A percentile compares a stretch with the other conserved stretches of the same genome.
These are phyloP conservation scores for Saxidomus purpurata DNA, from an alignment of 1,140 invertebrate genomes.

Conservation along the genomic window DNA sequence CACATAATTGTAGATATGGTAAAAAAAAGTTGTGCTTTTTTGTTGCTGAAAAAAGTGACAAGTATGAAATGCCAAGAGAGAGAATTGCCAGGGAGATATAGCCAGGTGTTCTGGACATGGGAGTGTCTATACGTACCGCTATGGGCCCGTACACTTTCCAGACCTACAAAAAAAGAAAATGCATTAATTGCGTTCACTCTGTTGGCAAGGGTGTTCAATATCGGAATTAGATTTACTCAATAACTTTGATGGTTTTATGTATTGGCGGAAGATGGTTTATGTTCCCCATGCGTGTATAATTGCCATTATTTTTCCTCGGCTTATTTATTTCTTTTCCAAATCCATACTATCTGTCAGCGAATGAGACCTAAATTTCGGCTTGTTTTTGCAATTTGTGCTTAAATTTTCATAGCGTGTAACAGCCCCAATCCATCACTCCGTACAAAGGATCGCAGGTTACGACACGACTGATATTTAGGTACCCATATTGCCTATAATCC, in stretches of 20 bases:
- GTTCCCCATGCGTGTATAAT: slow-evolving; percentile 57
- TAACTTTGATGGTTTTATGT: slow-evolving; percentile 59
- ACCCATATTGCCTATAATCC: background rate
- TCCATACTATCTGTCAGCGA: slow-evolving; percentile 47
- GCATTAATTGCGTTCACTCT: slow-evolving; percentile 48
- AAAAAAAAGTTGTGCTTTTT: too few species aligned
- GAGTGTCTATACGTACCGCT: slow-evolving; percentile 4
- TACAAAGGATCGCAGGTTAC: background rate
- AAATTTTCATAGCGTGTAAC: slow-evolving; percentile 34
- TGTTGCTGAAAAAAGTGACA: background rate
- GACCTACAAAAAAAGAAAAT: slow-evolving; percentile 29
- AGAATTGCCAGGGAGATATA: background rate
- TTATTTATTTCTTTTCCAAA: slow-evolving; percentile 61
- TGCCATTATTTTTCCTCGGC: slow-evolving; percentile 53
- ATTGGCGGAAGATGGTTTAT: slow-evolving; percentile 59
- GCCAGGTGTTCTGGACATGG: slow-evolving; percentile 17
- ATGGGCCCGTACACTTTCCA: slow-evolving; percentile 3
- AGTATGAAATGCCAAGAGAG: background rate
- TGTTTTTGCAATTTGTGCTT: slow-evolving; percentile 48
- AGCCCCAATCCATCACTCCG: slow-evolving; percentile 4
- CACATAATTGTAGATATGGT: too few species aligned
- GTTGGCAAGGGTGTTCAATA: slow-evolving; percentile 52
- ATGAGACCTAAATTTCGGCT: slow-evolving; percentile 22
- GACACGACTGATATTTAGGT: slow-evolving; percentile 12
- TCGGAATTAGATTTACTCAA: slow-evolving; percentile 61